A percentile compares a stretch with the other conserved stretches of the same genome.
These are phyloP conservation scores for Polymixis flavicincta DNA, from an alignment of 2,888 invertebrate genomes.

Conservation along the genomic window DNA sequence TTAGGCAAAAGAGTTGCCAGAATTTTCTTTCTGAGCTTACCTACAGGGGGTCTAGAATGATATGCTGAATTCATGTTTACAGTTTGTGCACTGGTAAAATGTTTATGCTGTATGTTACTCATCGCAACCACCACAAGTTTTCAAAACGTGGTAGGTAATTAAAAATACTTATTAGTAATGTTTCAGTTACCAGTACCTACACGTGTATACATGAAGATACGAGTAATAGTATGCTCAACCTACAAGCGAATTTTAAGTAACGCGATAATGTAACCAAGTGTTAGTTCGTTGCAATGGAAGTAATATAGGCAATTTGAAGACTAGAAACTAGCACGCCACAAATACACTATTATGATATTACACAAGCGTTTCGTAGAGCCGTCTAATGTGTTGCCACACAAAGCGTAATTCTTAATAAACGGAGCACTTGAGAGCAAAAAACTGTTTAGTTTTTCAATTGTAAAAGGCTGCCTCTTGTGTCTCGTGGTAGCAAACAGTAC, in stretches of 20 bases:
- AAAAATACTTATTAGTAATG: not conserved
- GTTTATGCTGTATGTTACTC: no score
- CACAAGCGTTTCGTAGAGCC: conserved; percentile 37
- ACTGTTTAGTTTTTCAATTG: not conserved
- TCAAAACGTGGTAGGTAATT: not conserved
- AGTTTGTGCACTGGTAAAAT: no score
- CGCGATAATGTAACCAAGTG: conserved; percentile 26
- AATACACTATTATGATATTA: conserved; percentile 40
- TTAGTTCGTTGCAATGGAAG: conserved; percentile 20
- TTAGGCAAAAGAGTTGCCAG: not conserved
- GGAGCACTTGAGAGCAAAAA: not conserved
- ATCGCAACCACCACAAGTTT: not conserved
- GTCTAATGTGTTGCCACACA: conserved; percentile 13
- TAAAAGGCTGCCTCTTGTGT: no score
- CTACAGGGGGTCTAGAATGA: no score
- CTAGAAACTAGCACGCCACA: conserved; percentile 36
- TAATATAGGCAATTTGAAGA: conserved; percentile 44
- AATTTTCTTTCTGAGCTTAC: not conserved
- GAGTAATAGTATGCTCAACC: conserved; percentile 20
- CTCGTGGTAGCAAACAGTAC: no score
- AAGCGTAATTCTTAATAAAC: conserved; percentile 1
- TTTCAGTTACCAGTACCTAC: not conserved
- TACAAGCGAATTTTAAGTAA: conserved; percentile 40
- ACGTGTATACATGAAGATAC: not conserved
- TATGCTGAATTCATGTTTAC: no score